phyloP scores from a whole-genome alignment of 1,140 invertebrate genomes.

The Drosophila obscura region DNA sequence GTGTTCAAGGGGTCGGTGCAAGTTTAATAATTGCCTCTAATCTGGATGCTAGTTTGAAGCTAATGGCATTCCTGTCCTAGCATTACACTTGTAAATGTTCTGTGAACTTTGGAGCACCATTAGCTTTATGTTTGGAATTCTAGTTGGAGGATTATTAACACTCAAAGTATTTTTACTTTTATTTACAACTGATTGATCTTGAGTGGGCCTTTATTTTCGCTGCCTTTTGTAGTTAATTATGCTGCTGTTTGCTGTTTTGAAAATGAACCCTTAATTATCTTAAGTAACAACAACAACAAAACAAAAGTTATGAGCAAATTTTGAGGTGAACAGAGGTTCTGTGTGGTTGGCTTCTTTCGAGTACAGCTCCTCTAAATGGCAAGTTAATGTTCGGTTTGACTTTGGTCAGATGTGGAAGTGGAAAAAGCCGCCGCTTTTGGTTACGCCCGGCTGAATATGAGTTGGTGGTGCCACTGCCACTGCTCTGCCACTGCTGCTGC shows the following conservation, averaged over 20 bases:
- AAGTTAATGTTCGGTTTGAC: slow-evolving; percentile 64
- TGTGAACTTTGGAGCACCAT: background rate
- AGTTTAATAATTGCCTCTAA: slow-evolving; percentile 30
- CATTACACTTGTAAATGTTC: background rate
- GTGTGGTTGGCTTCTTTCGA: slow-evolving; percentile 24
- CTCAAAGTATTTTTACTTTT: background rate
- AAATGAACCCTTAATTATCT: slow-evolving; percentile 33
- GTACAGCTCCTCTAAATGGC: slow-evolving; percentile 56
- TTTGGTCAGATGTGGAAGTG: slow-evolving; percentile 29
- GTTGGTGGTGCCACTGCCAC: slow-evolving; percentile 20
- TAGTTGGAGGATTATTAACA: too few relatives aligned
- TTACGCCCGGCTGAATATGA: slow-evolving; percentile 65
- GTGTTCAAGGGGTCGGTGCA: slow-evolving; percentile 3
- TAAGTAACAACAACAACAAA: slow-evolving; percentile 14
- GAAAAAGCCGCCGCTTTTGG: slow-evolving; percentile 30
- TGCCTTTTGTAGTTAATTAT: slow-evolving; percentile 19
- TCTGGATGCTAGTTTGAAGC: background rate
- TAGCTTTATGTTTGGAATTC: background rate
- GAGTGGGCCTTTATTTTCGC: background rate
- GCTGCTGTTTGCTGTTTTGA: slow-evolving; percentile 41
- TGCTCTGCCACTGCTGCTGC: slow-evolving; percentile 31
- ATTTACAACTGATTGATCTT: slow-evolving; percentile 37
- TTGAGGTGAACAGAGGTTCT: slow-evolving; percentile 19
- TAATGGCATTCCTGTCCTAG: background rate
- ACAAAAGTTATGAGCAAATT: slow-evolving; percentile 18